A percentile compares a stretch with the other conserved stretches of the same genome.
phyloP scores from a whole-genome alignment of 2,113 vertebrate genomes.

The Bufo bufo region DNA sequence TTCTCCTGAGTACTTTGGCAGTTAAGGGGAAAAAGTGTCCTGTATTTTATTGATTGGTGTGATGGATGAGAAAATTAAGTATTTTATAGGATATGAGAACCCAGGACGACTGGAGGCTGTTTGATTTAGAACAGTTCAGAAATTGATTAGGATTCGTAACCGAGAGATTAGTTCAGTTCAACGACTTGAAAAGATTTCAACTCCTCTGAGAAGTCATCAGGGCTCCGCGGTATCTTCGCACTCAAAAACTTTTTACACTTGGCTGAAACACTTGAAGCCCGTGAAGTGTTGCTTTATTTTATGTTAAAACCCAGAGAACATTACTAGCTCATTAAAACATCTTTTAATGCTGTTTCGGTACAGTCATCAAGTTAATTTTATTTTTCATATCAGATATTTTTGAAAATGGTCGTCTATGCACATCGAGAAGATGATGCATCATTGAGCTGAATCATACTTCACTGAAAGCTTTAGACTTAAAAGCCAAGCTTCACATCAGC shows the following conservation, averaged over 20 bases:
- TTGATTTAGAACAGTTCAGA: slow-evolving; percentile 49
- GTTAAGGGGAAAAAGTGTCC: slow-evolving; percentile 40
- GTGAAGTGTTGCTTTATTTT: background rate
- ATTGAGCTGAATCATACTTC: background rate
- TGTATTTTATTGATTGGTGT: slow-evolving; percentile 50
- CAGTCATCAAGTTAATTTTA: background rate
- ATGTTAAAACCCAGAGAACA: background rate
- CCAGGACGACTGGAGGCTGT: slow-evolving; percentile 30
- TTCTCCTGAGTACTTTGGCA: slow-evolving; percentile 40
- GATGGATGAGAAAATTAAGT: slow-evolving; percentile 51
- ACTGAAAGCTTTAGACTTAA: background rate
- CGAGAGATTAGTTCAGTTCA: slow-evolving; percentile 35
- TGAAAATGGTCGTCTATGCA: background rate
- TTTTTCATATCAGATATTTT: background rate
- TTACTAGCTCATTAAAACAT: background rate
- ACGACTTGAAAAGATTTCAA: slow-evolving; percentile 20
- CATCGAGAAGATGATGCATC: background rate
- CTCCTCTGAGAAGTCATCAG: background rate
- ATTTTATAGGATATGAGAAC: slow-evolving; percentile 50
- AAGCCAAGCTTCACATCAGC: background rate
- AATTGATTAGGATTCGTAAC: slow-evolving; percentile 36
- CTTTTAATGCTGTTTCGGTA: background rate
- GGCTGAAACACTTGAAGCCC: too few relatives aligned
- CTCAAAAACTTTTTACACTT: background rate
- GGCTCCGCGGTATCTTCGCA: background rate